These are phyloP conservation scores for Eunapius fragilis DNA, from an alignment of 37 sponge, comb jelly and placozoan genomes.

Conservation along the genomic window DNA sequence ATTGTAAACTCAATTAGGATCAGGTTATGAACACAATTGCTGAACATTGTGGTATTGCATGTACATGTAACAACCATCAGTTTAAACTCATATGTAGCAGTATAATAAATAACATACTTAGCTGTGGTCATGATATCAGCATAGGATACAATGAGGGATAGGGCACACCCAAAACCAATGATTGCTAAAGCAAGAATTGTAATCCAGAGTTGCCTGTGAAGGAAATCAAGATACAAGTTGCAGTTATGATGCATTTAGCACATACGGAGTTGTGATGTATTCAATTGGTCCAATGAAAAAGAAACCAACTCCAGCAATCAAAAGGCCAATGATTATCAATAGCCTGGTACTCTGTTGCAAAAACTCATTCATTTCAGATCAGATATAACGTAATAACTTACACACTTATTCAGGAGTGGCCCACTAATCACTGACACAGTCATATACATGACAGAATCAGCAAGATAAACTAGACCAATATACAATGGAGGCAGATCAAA, in stretches of 20 bases:
- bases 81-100: too few species aligned
- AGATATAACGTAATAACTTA: constrained; percentile 12
- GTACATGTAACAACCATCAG: too few species aligned
- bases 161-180: constrained; percentile 40
- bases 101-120: constrained; percentile 29
- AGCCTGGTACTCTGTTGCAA: constrained; percentile 31
- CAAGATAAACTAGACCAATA: neutral
- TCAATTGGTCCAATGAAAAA: constrained; percentile 60
- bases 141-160: constrained; percentile 23
- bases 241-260: neutral
- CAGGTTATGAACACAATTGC: too few species aligned
- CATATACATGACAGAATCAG: constrained; percentile 47
- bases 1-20: too few species aligned
- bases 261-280: constrained; percentile 40
- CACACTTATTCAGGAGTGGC: constrained; percentile 37
- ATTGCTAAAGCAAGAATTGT: constrained; percentile 18
- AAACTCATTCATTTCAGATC: too few species aligned
- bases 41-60: too few species aligned
- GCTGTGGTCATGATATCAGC: constrained; percentile 41
- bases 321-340: constrained; percentile 37
- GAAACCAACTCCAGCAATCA: constrained; percentile 26
- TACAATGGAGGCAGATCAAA: constrained; percentile 20
- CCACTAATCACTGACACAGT: constrained; percentile 39
- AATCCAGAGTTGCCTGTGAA: constrained; percentile 50
- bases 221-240: neutral